These are phyloP conservation scores for Petrophora chlorosata DNA, from an alignment of 2,888 invertebrate genomes.

Conservation along the genomic window DNA sequence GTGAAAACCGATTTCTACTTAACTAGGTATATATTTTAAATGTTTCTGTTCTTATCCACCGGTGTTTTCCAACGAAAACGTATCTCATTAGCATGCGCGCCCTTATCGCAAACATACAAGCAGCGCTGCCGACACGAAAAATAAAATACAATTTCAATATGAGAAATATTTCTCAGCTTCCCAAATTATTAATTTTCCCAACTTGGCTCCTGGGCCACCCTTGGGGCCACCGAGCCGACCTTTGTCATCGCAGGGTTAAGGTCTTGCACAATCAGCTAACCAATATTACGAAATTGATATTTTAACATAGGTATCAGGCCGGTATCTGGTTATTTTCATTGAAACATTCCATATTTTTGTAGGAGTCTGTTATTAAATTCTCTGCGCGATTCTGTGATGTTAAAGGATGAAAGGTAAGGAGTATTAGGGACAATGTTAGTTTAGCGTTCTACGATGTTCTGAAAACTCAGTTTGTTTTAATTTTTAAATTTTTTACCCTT, in stretches of 20 bases:
- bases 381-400: not conserved
- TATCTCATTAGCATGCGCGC: no score
- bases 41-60: no score
- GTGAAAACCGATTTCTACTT: no score
- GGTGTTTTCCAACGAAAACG: no score
- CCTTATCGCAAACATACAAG: no score
- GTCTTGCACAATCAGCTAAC: conserved; percentile 10
- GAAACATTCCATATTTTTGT: conserved; percentile 35
- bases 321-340: not conserved
- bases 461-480: no score
- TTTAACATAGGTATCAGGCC: conserved; percentile 9
- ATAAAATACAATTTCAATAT: not conserved
- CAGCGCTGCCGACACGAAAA: no score
- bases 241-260: conserved; percentile 16
- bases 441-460: no score
- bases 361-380: conserved; percentile 7
- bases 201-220: not conserved
- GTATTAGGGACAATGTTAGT: no score
- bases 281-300: conserved; percentile 21
- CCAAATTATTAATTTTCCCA: conserved; percentile 14
- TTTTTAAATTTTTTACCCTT: no score
- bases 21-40: no score
- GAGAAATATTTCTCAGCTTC: not conserved
- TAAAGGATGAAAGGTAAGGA: no score
- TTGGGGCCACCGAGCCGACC: conserved; percentile 13